Evolutionary conservation across 2,797 vertebrate species (phyloP).

Genomic region (Xiphophorus birchmanni): DNA sequence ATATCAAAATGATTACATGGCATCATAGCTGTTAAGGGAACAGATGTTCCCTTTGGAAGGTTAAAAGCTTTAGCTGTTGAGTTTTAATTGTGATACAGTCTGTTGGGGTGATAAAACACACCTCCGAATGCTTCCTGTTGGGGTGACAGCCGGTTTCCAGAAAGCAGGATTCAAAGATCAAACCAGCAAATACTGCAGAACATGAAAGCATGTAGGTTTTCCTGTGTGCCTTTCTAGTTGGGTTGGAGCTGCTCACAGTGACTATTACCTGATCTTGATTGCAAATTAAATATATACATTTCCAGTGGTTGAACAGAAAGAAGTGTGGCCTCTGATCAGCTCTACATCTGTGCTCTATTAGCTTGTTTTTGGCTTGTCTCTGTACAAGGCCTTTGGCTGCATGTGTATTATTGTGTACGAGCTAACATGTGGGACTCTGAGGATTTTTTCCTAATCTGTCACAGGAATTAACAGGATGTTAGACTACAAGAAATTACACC

Average conservation of each 20-base stretch:
- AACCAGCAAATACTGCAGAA: not conserved
- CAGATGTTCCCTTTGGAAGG: conserved; percentile 28
- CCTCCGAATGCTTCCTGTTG: conserved; percentile 1
- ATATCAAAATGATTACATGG: not conserved
- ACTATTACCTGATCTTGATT: conserved; percentile 3
- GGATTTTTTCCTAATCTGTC: conserved; percentile 51
- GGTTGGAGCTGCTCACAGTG: not conserved
- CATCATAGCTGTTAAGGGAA: conserved; percentile 1
- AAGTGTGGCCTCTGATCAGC: conserved; percentile 16
- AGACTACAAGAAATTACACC: conserved; percentile 58
- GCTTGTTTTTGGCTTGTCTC: conserved; percentile 28
- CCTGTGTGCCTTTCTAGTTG: not conserved
- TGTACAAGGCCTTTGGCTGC: conserved; percentile 22
- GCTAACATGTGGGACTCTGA: conserved; percentile 20
- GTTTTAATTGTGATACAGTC: not conserved
- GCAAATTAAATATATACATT: not conserved
- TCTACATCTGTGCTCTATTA: conserved; percentile 49
- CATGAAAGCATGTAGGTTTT: not conserved
- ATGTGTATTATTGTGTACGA: not conserved
- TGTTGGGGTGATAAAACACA: not conserved
- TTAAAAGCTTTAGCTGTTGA: not conserved
- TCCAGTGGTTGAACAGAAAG: not conserved
- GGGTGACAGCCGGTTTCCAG: conserved; percentile 10
- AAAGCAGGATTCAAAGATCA: not conserved
- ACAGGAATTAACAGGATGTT: conserved; percentile 67